Base-by-base conservation (phyloP, 2,888 invertebrate species). In the Agelastica alni region DNA sequence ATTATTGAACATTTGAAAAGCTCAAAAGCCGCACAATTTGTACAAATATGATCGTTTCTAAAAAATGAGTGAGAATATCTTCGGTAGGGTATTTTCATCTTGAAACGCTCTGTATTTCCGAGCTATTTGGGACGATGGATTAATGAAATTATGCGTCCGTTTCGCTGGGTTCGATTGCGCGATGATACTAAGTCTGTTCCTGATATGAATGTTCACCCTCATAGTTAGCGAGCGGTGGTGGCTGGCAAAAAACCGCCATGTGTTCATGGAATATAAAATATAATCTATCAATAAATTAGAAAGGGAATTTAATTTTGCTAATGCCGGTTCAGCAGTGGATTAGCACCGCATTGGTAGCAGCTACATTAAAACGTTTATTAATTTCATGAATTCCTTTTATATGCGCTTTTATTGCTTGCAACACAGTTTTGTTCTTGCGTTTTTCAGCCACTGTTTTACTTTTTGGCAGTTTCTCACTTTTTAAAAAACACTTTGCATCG, bases 341-440 rank as follows among this genome's bases (percentile, higher is more conserved):
- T 69, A 68, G 66, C 68, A 65, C 68, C 65, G 60, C 69, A 68
- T 63, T 69, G 63, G 59, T 61, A 65, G 66, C 58, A 62, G 66
- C 65, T 62, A 64, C 65, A 68, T 69, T 68, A 71, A 69, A 66
- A 64, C 64, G 66, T 64, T 72, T 72, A 73, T 72, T 73, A 72
- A 73, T 72, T 72, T 70, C 69, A 71, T 72, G 72, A 73, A 73
- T 70, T 70, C 65, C 64, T 67, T 68, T 68, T 66, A 63, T 61
- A 60, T 64, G 54, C 62, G 52, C 58, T 67, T 68, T 67, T 64
- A 65, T 64, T 59, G 60, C 62, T 64, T 60, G 61, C 61, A 62
- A 51, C 46, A 53, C 59, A 61, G 58, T 64, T 65, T 59, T 60
- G 60, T 59, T 51, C 58, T 60, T 56, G 41, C 26, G 39, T 56